Evolutionary conservation across 2,888 invertebrate species (phyloP), one percentile per base, ranked within the genome.

Genomic region (Tipula unca): DNA sequence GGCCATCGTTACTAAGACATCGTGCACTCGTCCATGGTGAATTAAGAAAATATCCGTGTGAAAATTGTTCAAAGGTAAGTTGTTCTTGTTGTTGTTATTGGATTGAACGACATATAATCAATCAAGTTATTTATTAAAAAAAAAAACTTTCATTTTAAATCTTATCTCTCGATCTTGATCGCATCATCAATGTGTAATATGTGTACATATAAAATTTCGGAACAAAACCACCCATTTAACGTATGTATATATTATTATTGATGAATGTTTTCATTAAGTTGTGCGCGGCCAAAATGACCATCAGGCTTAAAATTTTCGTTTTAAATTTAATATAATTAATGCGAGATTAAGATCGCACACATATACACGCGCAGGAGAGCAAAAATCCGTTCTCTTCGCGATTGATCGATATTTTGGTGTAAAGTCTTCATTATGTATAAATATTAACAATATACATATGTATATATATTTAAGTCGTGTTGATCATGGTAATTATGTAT

Each of bases 1-100:
- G 96, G 84, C 95, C 96, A 0, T 93, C 96, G 87, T 92, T 97
- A 85, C 93, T 96, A 87, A 94, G 96, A 85, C 98, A 98, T 91
- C 94, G 96, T 86, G 95, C 96, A 1, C 92, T 95, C 85, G 93
- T 94, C 69, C 96, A 97, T 91, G 95, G 96, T 32, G 95, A 96
- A 89, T 93, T 95, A 86, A 93, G 96, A 88, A 96, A 96, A 89
- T 98, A 97, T 91, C 95, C 96, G 87, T 98, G 98, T 92, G 98
- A 98, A 90, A 97, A 98, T 90, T 97, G 97, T 90, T 93, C 95
- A 87, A 96, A 96, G 94, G 95, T 96, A 91, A 92, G 92, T 89
- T 17, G 17, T n/a, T n/a, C n/a, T n/a, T n/a, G n/a, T n/a, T n/a
- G n/a, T n/a, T n/a, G n/a, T n/a, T n/a, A n/a, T n/a, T n/a, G n/a